phyloP scores from a whole-genome alignment of 2,797 vertebrate species.

The Parambassis ranga region DNA sequence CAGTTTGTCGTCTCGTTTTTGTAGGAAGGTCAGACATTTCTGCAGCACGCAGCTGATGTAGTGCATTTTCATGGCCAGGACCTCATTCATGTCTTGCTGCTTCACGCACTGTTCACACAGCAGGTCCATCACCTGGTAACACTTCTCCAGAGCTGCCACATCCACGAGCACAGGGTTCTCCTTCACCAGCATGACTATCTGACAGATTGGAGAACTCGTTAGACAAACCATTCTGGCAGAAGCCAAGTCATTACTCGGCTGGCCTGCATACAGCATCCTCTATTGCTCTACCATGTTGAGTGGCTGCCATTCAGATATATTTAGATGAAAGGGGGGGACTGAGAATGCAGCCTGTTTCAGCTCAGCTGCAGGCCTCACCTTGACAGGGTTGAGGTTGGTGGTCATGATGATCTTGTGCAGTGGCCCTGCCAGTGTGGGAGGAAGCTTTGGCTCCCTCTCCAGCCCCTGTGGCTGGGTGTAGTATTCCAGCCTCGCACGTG shows the following conservation, averaged over 20 bases:
- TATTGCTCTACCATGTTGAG: too few relatives aligned
- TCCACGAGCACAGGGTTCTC: constrained; percentile 92
- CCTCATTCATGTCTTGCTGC: constrained; percentile 98
- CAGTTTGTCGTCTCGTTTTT: constrained; percentile 88
- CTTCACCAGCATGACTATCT: constrained; percentile 93
- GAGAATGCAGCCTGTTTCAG: too few relatives aligned
- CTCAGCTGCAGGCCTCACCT: too few relatives aligned
- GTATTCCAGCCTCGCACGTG: constrained; percentile 92
- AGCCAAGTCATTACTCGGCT: too few relatives aligned
- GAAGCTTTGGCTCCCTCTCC: constrained; percentile 94
- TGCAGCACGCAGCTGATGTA: constrained; percentile 94
- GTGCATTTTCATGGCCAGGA: constrained; percentile 98
- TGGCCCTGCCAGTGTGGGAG: constrained; percentile 89
- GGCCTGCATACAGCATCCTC: too few relatives aligned
- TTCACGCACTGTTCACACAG: constrained; percentile 98
- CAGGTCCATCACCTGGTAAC: constrained; percentile 91
- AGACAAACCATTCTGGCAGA: too few relatives aligned
- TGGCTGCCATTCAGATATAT: too few relatives aligned
- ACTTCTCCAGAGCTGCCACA: constrained; percentile 87
- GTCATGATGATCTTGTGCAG: constrained; percentile 97
- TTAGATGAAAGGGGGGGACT: too few relatives aligned
- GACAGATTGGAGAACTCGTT: too few relatives aligned
- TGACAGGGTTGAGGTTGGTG: constrained; percentile 95
- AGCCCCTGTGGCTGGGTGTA: constrained; percentile 94
- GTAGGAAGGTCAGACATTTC: constrained; percentile 89